phyloP scores from a whole-genome alignment of 2,888 invertebrate genomes.

The Strigamia maritima region DNA sequence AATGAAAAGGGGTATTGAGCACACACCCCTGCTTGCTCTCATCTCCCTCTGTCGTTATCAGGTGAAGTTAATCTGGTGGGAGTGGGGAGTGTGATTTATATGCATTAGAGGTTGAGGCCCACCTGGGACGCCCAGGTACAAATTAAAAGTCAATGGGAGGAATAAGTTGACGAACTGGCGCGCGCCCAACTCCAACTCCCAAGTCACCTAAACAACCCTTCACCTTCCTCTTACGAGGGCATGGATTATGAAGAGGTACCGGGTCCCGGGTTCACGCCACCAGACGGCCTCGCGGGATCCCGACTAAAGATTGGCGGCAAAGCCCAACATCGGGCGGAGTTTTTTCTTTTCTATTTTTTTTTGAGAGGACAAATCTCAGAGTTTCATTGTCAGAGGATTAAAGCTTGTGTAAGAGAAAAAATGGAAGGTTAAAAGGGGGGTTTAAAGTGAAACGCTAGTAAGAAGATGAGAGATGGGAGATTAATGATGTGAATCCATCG shows the following conservation, averaged over 20 bases:
- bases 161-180: slow-evolving; percentile 41
- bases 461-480: neutral
- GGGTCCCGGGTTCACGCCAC: slow-evolving; percentile 17
- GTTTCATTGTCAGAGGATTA: neutral
- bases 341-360: neutral
- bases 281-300: neutral
- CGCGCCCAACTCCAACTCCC: slow-evolving; percentile 11
- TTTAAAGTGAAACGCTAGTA: neutral
- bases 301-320: neutral
- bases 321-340: neutral
- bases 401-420: neutral
- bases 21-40: neutral
- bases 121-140: slow-evolving; percentile 40
- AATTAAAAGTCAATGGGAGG: slow-evolving; percentile 42
- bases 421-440: neutral
- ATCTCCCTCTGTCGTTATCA: slow-evolving; percentile 41
- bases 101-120: slow-evolving; percentile 42
- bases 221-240: neutral
- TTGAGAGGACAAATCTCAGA: neutral
- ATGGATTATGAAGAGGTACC: neutral
- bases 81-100: slow-evolving; percentile 41
- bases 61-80: slow-evolving; percentile 41
- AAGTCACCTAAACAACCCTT: neutral
- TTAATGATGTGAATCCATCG: neutral
- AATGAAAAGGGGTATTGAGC: slow-evolving; percentile 37